Evolutionary conservation across 2,888 invertebrate species (phyloP).

Genomic region (Brenthis daphne): DNA sequence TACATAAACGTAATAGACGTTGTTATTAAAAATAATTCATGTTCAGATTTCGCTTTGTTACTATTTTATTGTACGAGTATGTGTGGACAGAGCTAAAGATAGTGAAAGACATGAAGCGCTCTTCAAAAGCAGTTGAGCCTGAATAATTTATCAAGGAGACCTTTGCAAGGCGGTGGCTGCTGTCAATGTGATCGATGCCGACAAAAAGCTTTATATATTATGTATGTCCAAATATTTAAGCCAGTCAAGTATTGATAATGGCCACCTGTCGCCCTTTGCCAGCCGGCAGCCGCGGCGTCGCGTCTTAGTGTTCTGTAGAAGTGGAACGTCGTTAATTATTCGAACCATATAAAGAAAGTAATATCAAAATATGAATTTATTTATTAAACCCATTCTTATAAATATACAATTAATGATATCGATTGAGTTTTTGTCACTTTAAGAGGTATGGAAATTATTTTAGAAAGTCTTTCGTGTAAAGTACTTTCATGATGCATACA

Average conservation of each 20-base stretch:
- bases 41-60: too few relatives aligned
- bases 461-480: too few relatives aligned
- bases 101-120: constrained; percentile 6
- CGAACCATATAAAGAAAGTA: neutral
- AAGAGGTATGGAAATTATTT: too few relatives aligned
- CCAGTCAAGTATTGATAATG: neutral
- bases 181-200: constrained; percentile 17
- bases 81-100: neutral
- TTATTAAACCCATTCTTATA: neutral
- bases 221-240: constrained; percentile 18
- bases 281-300: too few relatives aligned
- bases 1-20: too few relatives aligned
- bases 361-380: neutral
- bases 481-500: too few relatives aligned
- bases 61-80: too few relatives aligned
- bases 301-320: neutral
- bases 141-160: constrained; percentile 26
- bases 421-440: neutral
- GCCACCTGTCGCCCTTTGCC: neutral
- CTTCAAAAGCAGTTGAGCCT: constrained; percentile 1
- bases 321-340: neutral
- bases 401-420: neutral
- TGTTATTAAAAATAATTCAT: neutral
- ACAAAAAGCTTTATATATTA: constrained; percentile 19
- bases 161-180: constrained; percentile 14